phyloP scores from a whole-genome alignment of 1,140 invertebrate species.

The Tenebrio molitor region DNA sequence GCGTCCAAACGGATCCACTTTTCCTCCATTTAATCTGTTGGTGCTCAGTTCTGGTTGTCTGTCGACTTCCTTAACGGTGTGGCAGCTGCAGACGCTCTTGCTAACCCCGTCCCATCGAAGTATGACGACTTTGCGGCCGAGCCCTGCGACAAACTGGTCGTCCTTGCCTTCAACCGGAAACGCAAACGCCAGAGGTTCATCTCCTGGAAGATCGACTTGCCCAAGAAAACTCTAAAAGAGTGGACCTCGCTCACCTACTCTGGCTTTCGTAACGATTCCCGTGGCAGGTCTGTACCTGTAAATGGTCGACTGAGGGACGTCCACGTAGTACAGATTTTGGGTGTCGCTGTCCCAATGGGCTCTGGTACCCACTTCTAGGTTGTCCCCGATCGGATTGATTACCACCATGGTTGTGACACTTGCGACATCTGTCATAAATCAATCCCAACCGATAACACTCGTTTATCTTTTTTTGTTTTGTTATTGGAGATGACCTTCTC shows the following conservation, averaged over 20 bases:
- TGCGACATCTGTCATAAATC: neutral
- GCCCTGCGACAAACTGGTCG: constrained; percentile 55
- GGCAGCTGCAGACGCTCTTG: constrained; percentile 52
- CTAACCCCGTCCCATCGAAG: constrained; percentile 58
- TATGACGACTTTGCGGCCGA: constrained; percentile 53
- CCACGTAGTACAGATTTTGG: constrained; percentile 73
- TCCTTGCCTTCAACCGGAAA: constrained; percentile 51
- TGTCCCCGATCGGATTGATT: constrained; percentile 32
- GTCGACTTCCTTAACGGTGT: constrained; percentile 74
- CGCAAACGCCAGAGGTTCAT: constrained; percentile 47
- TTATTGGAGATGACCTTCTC: too few relatives aligned
- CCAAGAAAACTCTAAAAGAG: constrained; percentile 11
- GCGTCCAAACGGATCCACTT: constrained; percentile 82
- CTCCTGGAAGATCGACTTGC: constrained; percentile 29
- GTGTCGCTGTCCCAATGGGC: constrained; percentile 74
- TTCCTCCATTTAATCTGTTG: constrained; percentile 88
- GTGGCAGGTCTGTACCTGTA: constrained; percentile 70
- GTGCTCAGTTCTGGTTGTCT: constrained; percentile 60
- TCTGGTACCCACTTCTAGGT: constrained; percentile 68
- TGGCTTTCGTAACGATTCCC: constrained; percentile 66
- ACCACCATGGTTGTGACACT: constrained; percentile 1
- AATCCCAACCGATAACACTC: too few relatives aligned
- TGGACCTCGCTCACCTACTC: constrained; percentile 62
- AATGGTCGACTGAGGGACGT: constrained; percentile 71
- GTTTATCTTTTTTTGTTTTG: too few relatives aligned